Percentiles rank a stretch among this genome's conserved stretches.
Conservation (phyloP, 2,113 vertebrate species). For the Cyprinodon variegatus region DNA sequence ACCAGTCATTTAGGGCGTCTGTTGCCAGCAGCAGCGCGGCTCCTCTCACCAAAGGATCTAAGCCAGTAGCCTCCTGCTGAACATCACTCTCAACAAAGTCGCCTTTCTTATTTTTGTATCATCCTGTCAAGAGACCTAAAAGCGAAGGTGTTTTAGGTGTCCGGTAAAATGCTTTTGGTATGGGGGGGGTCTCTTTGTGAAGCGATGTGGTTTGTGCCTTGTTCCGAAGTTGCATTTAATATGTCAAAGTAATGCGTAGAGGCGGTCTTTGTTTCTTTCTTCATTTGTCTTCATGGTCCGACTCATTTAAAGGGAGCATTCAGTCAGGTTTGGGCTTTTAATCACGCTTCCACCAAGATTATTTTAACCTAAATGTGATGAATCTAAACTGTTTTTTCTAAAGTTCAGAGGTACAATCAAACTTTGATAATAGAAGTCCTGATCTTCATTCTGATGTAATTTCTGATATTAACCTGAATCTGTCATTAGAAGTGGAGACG, state of each 20-base stretch:
- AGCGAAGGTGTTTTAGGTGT: constrained; percentile 9
- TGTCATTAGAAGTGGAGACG: constrained; percentile 25
- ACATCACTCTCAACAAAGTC: constrained; percentile 56
- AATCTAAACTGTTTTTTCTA: constrained; percentile 32
- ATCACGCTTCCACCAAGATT: constrained; percentile 34
- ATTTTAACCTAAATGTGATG: constrained; percentile 19
- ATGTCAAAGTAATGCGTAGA: constrained; percentile 68
- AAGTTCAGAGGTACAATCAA: constrained; percentile 49
- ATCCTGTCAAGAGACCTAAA: constrained; percentile 38
- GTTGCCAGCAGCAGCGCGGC: constrained; percentile 35
- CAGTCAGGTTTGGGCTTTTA: constrained; percentile 30
- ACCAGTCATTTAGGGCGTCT: constrained; percentile 48
- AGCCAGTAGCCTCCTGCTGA: constrained; percentile 43
- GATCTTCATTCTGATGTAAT: constrained; percentile 22
- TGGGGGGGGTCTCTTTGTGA: constrained; percentile 57
- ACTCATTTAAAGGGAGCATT: constrained; percentile 56
- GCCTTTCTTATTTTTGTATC: constrained; percentile 66
- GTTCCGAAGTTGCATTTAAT: constrained; percentile 79
- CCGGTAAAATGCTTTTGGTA: constrained; percentile 46
- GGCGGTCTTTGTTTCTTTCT: constrained; percentile 49
- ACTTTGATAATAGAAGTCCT: constrained; percentile 29
- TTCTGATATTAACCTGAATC: not conserved
- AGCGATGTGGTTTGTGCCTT: constrained; percentile 82
- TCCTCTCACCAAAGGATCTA: constrained; percentile 75
- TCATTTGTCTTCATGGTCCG: constrained; percentile 40